Evolutionary conservation across 2,888 invertebrate genomes (phyloP).

Genomic region (Muschampia plurimacula): DNA sequence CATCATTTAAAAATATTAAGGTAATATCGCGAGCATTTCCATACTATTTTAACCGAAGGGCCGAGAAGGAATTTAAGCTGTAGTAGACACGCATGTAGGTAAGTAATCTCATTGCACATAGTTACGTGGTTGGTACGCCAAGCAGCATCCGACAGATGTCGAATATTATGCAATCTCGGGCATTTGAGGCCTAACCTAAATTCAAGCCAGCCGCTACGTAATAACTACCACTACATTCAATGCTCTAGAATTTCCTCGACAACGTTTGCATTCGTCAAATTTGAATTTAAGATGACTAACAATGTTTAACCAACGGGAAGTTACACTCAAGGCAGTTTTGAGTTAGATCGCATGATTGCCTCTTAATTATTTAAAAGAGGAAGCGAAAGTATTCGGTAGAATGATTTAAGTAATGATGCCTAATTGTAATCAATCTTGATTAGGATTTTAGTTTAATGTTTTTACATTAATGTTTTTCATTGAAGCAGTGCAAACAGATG

Average conservation of each 20-base stretch:
- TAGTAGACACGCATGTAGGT: neutral
- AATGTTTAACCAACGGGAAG: slow-evolving; percentile 30
- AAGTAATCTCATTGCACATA: slow-evolving; percentile 19
- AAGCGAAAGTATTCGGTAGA: slow-evolving; percentile 19
- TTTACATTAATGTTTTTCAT: too few relatives aligned
- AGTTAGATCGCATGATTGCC: slow-evolving; percentile 32
- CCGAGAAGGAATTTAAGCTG: neutral
- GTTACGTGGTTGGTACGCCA: slow-evolving; percentile 14
- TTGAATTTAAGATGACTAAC: slow-evolving; percentile 37
- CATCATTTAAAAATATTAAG: too few relatives aligned
- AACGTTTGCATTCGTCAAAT: slow-evolving; percentile 31
- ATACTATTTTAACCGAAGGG: too few relatives aligned
- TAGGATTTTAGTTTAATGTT: slow-evolving; percentile 5
- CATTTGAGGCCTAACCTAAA: slow-evolving; percentile 52
- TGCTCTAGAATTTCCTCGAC: slow-evolving; percentile 51
- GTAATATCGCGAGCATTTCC: too few relatives aligned
- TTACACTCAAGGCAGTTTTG: slow-evolving; percentile 24
- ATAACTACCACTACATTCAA: slow-evolving; percentile 47
- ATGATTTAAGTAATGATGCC: slow-evolving; percentile 22
- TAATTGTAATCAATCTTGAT: slow-evolving; percentile 22
- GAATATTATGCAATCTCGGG: slow-evolving; percentile 55
- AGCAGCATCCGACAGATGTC: slow-evolving; percentile 37
- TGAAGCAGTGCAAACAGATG: too few relatives aligned
- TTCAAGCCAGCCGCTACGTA: slow-evolving; percentile 51
- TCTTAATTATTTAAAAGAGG: slow-evolving; percentile 33